A percentile compares a stretch with the other conserved stretches of the same genome.
phyloP scores from a whole-genome alignment of 2,797 vertebrate species.

The Calcarius lapponicus region DNA sequence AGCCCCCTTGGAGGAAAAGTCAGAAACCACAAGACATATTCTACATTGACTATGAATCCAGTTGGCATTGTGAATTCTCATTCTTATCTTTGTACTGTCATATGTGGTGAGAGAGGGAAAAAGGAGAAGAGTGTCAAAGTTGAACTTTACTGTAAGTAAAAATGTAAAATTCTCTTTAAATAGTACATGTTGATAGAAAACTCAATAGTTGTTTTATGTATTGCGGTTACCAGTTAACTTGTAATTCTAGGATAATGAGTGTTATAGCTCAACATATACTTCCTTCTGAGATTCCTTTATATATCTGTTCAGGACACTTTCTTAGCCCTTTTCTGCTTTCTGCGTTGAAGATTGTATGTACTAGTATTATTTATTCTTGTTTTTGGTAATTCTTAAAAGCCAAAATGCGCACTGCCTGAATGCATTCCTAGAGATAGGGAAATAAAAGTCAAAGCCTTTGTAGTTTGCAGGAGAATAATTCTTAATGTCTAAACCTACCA shows the following conservation, averaged over 20 bases:
- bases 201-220: background rate
- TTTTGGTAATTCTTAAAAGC: background rate
- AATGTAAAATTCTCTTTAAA: background rate
- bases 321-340: background rate
- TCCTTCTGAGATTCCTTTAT: background rate
- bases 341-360: background rate
- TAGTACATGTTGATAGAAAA: background rate
- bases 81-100: slow-evolving; percentile 81
- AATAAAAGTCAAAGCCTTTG: background rate
- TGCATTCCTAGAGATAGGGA: background rate
- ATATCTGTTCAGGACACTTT: background rate
- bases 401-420: background rate
- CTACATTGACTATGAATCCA: slow-evolving; percentile 77
- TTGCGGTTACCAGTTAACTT: background rate
- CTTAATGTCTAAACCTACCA: background rate
- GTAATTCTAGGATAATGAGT: background rate
- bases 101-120: slow-evolving; percentile 65
- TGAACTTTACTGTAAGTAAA: slow-evolving; percentile 87
- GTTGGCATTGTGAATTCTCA: slow-evolving; percentile 75
- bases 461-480: background rate
- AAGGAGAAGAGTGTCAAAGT: slow-evolving; percentile 69
- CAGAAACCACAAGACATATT: background rate
- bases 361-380: background rate
- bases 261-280: background rate
- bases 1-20: slow-evolving; percentile 48